These are phyloP conservation scores for Andrena cerasifolii DNA, from an alignment of 1,140 invertebrate genomes.

Conservation along the genomic window DNA sequence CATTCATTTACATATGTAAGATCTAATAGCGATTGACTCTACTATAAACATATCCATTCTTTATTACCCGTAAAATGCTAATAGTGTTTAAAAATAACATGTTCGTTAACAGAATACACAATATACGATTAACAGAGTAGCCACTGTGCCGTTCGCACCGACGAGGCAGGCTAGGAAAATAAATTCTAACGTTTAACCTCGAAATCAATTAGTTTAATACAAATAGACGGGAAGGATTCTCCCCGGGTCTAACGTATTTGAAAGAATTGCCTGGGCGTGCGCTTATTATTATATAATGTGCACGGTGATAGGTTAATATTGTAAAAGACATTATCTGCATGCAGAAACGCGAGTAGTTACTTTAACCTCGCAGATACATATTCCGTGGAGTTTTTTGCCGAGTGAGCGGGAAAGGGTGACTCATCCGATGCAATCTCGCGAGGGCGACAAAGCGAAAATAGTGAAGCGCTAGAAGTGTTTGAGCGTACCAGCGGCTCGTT, in stretches of 20 bases:
- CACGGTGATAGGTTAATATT: conserved; percentile 21
- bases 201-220: conserved; percentile 31
- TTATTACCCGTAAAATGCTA: background rate
- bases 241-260: background rate
- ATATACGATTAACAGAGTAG: background rate
- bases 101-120: background rate
- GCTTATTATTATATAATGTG: conserved; percentile 43
- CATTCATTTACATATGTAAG: background rate
- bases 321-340: conserved; percentile 2
- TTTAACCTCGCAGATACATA: conserved; percentile 60
- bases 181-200: conserved; percentile 31
- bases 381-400: conserved; percentile 29
- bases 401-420: conserved; percentile 70
- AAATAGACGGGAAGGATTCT: conserved; percentile 12
- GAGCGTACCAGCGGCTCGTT: conserved; percentile 25
- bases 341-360: conserved; percentile 17
- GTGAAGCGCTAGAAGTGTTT: conserved; percentile 14
- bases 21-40: background rate
- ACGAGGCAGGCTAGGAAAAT: conserved; percentile 13
- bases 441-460: conserved; percentile 35
- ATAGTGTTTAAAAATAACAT: background rate
- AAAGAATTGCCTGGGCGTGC: conserved; percentile 8
- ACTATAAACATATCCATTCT: too few relatives aligned
- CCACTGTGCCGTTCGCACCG: background rate
- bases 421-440: conserved; percentile 63